These are phyloP conservation scores for Semicossyphus pulcher DNA, from an alignment of 2,113 vertebrate species.

Conservation along the genomic window DNA sequence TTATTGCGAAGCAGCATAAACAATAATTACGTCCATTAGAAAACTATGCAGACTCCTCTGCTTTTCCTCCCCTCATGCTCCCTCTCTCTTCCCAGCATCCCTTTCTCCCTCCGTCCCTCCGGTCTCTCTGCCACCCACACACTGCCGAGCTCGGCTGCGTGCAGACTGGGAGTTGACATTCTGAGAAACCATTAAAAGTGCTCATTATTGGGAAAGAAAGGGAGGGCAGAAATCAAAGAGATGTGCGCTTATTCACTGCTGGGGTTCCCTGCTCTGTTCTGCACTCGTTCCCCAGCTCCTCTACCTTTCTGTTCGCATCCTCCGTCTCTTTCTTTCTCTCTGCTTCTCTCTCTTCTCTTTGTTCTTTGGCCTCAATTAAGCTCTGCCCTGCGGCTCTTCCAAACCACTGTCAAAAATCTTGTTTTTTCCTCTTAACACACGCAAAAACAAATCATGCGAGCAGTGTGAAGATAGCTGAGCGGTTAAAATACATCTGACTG, in stretches of 20 bases:
- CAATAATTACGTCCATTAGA: conserved; percentile 46
- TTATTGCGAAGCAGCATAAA: conserved; percentile 48
- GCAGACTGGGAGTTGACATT: conserved; percentile 68
- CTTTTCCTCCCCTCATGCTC: conserved; percentile 2
- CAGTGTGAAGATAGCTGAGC: conserved; percentile 5
- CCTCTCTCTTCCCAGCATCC: conserved; percentile 21
- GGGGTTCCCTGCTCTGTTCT: conserved; percentile 49
- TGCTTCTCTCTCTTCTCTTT: conserved; percentile 20
- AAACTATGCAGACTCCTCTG: conserved; percentile 13
- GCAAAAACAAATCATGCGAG: conserved; percentile 2
- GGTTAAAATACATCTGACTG: conserved; percentile 10
- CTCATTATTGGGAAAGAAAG: conserved; percentile 68
- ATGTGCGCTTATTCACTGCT: conserved; percentile 42
- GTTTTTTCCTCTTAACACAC: conserved; percentile 27
- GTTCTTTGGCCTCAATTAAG: conserved; percentile 52
- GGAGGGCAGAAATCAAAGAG: conserved; percentile 64
- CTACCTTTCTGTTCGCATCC: conserved; percentile 29
- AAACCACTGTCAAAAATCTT: conserved; percentile 12
- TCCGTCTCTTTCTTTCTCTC: conserved; percentile 9
- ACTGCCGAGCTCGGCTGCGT: conserved; percentile 40
- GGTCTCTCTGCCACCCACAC: conserved; percentile 57
- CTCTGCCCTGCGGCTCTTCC: conserved; percentile 13
- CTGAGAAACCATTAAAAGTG: conserved; percentile 67
- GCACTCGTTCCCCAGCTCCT: conserved; percentile 36
- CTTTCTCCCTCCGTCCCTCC: conserved; percentile 10